Evolutionary conservation across 2,113 vertebrate genomes (phyloP), one percentile per base, ranked within the genome.

Genomic region (Bubalus kerabau): DNA sequence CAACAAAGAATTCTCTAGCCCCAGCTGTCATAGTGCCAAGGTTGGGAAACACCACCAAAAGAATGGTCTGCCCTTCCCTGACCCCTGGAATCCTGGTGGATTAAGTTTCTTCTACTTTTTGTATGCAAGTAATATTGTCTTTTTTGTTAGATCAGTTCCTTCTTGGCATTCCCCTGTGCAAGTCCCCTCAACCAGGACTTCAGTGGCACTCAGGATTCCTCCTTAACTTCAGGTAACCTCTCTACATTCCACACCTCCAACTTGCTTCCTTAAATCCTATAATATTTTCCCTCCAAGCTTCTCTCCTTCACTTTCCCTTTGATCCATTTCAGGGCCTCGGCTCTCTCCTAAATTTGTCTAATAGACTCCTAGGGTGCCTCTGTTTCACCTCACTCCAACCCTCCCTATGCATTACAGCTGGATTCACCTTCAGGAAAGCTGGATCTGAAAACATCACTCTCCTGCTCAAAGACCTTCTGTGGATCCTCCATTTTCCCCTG

Each of bases 91-190:
- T 43, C 15, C 52, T 59, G 74, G 32, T 82, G 21, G 48, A 36
- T 30, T 67, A 21, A 32, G 6, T 56, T 48, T 62, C 85, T 71
- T 82, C 21, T 74, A 78, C 21, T 62, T 74, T 85, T 64, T 32
- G 32, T 7, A 13, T 4, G 5, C 2, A 67, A 26, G 5, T 32
- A 6, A 52, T 6, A 7, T 30, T 5, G 2, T 52, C 52, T 40
- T 50, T 16, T 59, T 94, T 82, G 62, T 50, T 26, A 64, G 48
- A 52, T 5, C 21, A 85, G n/a, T 10, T 90, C 32, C 36, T 94
- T 83, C 60, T 89, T 24, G 15, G 84, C 30, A 67, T 43, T 71
- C 80, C 64, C 21, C 9, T 40, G 67, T 74, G 19, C 21, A 71
- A 74, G 36, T 60, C 50, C 67, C 17, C 56, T 88, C 14, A 32